Evolutionary conservation across 1,140 invertebrate species (phyloP).

Genomic region (Pseudomyrmex cubaensis): DNA sequence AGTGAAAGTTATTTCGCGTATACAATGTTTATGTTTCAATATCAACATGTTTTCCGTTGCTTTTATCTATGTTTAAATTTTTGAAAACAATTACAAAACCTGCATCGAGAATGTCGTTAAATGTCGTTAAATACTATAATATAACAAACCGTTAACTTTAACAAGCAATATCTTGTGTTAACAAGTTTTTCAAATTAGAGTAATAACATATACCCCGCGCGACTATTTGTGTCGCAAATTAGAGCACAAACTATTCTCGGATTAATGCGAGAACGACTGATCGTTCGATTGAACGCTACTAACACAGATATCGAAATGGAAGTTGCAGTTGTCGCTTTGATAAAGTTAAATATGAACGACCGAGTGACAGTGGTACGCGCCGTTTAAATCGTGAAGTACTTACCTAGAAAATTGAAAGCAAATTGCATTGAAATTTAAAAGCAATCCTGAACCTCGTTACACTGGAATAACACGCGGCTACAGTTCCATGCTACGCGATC

Average conservation of each 20-base stretch:
- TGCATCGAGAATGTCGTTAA: too few relatives aligned
- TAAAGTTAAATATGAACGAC: slow-evolving; percentile 7
- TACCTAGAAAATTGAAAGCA: slow-evolving; percentile 72
- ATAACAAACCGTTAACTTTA: too few relatives aligned
- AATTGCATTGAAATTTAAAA: slow-evolving; percentile 73
- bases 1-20: too few relatives aligned
- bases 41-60: too few relatives aligned
- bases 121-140: too few relatives aligned
- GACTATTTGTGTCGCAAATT: too few relatives aligned
- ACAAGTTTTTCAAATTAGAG: too few relatives aligned
- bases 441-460: slow-evolving; percentile 67
- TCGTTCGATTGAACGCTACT: not conserved
- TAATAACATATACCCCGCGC: too few relatives aligned
- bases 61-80: too few relatives aligned
- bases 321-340: slow-evolving; percentile 34
- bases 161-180: too few relatives aligned
- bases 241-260: not conserved
- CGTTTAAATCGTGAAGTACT: slow-evolving; percentile 64
- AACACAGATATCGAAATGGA: slow-evolving; percentile 9
- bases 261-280: not conserved
- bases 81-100: too few relatives aligned
- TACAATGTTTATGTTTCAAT: too few relatives aligned
- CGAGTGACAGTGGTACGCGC: slow-evolving; percentile 28
- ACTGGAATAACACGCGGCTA: slow-evolving; percentile 60
- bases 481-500: slow-evolving; percentile 61